Evolutionary conservation across 2,888 invertebrate species (phyloP).

Genomic region (Calameuta filiformis): DNA sequence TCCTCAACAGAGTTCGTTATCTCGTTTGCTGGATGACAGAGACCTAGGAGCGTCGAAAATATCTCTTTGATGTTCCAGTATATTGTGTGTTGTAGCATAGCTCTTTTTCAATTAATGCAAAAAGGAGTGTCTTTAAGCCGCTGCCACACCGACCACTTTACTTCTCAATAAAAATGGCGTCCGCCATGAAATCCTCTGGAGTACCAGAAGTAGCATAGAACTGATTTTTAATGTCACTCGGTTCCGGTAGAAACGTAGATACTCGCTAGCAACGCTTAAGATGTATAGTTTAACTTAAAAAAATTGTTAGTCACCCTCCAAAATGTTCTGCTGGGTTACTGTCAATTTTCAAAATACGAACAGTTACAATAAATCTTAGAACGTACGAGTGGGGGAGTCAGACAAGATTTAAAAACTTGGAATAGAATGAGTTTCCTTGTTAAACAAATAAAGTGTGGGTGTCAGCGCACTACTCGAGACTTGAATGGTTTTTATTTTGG

Average conservation of each 20-base stretch:
- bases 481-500: constrained; percentile 63
- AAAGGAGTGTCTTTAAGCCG: constrained; percentile 41
- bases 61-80: constrained; percentile 46
- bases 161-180: constrained; percentile 14
- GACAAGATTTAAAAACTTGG: background rate
- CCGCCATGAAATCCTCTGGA: background rate
- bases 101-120: constrained; percentile 52
- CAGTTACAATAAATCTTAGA: background rate
- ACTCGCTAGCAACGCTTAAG: background rate
- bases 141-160: constrained; percentile 31
- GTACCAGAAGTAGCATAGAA: background rate
- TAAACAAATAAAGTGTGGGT: constrained; percentile 37
- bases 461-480: constrained; percentile 32
- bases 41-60: constrained; percentile 35
- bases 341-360: background rate
- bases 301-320: background rate
- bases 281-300: background rate
- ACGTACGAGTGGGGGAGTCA: background rate
- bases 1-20: constrained; percentile 38
- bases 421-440: constrained; percentile 4
- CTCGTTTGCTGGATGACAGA: constrained; percentile 42
- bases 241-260: background rate
- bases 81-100: constrained; percentile 38
- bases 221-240: too few species aligned
- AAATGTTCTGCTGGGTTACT: background rate